These are phyloP conservation scores for Squalus acanthias DNA, from an alignment of 2,797 vertebrate species.

Conservation along the genomic window DNA sequence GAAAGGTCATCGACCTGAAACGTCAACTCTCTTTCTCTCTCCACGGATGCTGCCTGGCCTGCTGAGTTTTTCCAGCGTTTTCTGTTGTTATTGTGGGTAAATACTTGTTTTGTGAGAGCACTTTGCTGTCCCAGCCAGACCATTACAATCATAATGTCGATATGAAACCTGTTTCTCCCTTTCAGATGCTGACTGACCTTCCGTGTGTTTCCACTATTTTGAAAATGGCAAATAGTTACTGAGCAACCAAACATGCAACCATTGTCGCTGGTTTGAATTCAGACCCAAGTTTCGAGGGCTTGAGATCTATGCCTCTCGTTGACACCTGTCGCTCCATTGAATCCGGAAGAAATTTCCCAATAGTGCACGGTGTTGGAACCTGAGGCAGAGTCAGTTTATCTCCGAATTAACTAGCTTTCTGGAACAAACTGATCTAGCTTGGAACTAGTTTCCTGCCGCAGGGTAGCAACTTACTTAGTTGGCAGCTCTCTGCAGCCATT, in stretches of 20 bases:
- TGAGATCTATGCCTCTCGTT: not conserved
- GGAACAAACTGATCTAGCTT: not conserved
- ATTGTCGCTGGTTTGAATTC: not conserved
- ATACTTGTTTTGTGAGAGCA: no score
- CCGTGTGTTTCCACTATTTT: not conserved
- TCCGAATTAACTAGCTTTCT: not conserved
- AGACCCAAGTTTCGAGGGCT: not conserved
- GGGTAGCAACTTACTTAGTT: not conserved
- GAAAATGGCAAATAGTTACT: not conserved
- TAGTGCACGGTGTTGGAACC: not conserved
- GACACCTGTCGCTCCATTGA: not conserved
- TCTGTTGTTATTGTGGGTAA: no score
- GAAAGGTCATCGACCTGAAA: no score
- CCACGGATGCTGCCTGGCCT: no score
- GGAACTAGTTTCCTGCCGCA: not conserved
- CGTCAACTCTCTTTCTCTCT: no score
- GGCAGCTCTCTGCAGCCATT: not conserved
- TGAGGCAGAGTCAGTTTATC: not conserved
- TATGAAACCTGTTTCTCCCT: no score
- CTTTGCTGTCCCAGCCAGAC: no score
- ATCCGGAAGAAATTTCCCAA: not conserved
- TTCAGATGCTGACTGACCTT: no score
- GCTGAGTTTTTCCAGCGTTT: no score
- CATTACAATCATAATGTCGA: no score
- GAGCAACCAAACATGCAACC: not conserved